These are phyloP conservation scores for Dissostichus mawsoni DNA, from an alignment of 2,113 vertebrate species.

Conservation along the genomic window DNA sequence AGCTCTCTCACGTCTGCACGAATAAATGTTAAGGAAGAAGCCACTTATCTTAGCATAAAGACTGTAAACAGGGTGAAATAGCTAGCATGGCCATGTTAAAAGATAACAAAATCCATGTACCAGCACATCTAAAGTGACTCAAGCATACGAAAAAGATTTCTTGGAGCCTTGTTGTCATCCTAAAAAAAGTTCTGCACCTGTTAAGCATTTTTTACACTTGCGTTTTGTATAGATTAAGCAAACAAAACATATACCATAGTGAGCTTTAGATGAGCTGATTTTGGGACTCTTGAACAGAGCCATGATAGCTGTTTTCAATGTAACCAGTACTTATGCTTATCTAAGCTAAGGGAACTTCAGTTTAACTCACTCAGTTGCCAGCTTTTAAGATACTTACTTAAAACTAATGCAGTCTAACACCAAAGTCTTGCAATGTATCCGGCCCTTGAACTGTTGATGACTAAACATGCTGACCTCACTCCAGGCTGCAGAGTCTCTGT, in stretches of 20 bases:
- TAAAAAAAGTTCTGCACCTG: not conserved
- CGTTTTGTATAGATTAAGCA: not conserved
- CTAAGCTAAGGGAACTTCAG: not conserved
- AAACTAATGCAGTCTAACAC: not conserved
- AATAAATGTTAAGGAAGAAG: not conserved
- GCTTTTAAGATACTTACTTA: not conserved
- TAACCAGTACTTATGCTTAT: not conserved
- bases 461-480: conserved; percentile 30
- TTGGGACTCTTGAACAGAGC: not conserved
- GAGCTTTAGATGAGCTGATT: not conserved
- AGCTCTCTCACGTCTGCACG: not conserved
- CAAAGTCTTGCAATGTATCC: not conserved
- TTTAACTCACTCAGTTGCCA: not conserved
- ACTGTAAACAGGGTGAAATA: not conserved
- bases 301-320: not conserved
- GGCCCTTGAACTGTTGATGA: not conserved
- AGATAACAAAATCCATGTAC: not conserved
- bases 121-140: not conserved
- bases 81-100: not conserved
- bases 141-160: not conserved
- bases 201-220: not conserved
- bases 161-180: conserved; percentile 5
- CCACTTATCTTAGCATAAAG: not conserved
- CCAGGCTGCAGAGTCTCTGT: conserved; percentile 86
- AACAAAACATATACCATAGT: not conserved